These are phyloP conservation scores for Mesocentrotus franciscanus DNA, from an alignment of 53 echinoderm and acorn worm species.

Conservation along the genomic window DNA sequence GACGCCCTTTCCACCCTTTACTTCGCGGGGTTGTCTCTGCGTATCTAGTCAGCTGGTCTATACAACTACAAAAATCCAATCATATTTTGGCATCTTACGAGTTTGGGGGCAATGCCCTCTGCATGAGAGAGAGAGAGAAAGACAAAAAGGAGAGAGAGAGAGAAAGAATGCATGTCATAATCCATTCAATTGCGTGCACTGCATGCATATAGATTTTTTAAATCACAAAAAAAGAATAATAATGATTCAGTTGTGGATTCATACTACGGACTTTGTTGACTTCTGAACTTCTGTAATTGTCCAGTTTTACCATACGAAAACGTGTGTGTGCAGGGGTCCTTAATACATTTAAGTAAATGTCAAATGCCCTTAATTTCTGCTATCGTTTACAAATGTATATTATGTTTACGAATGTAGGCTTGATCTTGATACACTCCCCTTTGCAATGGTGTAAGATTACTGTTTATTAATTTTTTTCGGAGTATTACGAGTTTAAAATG, in stretches of 20 bases:
- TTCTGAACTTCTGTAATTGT: neutral
- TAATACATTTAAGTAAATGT: neutral
- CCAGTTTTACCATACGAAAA: neutral
- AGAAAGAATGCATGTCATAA: neutral
- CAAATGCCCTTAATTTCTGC: neutral
- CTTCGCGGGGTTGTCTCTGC: neutral
- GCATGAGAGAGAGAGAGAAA: neutral
- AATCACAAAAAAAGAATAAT: neutral
- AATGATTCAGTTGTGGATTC: neutral
- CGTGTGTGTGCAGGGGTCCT: neutral
- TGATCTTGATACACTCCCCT: neutral
- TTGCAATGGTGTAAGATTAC: neutral
- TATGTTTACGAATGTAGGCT: too few species aligned
- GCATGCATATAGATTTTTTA: neutral
- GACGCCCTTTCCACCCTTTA: neutral
- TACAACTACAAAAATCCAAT: neutral
- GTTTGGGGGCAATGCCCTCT: constrained; percentile 1
- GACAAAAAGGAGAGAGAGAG: neutral
- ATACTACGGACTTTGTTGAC: neutral
- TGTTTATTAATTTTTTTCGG: too few species aligned
- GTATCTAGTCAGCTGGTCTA: neutral
- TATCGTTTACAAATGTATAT: neutral
- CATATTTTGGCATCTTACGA: neutral
- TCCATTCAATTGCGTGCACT: neutral
- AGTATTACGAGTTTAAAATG: too few species aligned